Percentiles rank a stretch among this genome's conserved stretches.
Conservation (phyloP, 2,113 vertebrate genomes). For the Hemiscyllium ocellatum region DNA sequence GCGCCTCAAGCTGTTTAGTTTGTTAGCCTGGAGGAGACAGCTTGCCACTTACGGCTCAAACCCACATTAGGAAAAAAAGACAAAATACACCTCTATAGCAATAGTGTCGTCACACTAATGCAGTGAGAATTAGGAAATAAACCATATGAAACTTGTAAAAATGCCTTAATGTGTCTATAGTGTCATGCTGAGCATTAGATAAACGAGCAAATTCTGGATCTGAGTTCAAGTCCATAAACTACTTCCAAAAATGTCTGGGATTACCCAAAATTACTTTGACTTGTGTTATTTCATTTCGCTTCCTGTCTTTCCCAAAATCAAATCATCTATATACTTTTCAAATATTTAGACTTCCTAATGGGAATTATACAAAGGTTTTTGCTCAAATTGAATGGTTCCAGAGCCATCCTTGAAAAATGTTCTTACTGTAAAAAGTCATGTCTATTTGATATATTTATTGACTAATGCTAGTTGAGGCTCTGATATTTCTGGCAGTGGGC, state of each 20-base stretch:
- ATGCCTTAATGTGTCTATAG: not conserved
- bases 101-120: no score
- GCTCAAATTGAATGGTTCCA: not conserved
- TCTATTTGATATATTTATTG: not conserved
- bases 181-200: not conserved
- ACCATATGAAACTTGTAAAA: not conserved
- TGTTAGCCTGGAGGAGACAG: no score
- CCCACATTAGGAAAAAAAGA: no score
- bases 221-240: not conserved
- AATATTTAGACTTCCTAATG: not conserved
- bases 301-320: not conserved
- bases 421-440: not conserved
- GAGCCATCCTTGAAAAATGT: not conserved
- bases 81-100: no score
- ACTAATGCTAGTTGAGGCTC: not conserved
- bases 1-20: no score
- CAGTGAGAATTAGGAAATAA: no score
- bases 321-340: not conserved
- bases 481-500: not conserved
- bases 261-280: not conserved
- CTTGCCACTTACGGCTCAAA: no score
- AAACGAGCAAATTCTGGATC: not conserved
- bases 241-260: not conserved
- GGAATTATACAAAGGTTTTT: not conserved
- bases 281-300: not conserved